Evolutionary conservation across 2,113 vertebrate species (phyloP).

Genomic region (Phaethon lepturus): DNA sequence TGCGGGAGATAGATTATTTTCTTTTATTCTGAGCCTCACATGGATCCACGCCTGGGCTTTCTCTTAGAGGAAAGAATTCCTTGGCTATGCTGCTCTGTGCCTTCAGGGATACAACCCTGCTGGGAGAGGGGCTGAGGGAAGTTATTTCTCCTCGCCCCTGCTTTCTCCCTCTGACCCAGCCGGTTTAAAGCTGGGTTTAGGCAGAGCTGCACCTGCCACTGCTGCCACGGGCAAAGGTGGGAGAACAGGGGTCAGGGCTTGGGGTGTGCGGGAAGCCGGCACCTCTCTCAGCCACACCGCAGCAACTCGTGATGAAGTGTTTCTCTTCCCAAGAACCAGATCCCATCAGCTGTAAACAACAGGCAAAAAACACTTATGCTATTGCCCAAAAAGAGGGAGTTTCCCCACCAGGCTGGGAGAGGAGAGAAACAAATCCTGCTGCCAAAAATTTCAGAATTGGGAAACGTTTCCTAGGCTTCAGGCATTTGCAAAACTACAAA

Average conservation of each 20-base stretch:
- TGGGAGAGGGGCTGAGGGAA: background rate
- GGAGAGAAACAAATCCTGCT: slow-evolving; percentile 23
- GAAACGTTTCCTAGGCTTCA: background rate
- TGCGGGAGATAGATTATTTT: background rate
- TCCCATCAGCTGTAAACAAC: slow-evolving; percentile 40
- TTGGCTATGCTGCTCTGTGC: background rate
- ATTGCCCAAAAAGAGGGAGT: slow-evolving; percentile 11
- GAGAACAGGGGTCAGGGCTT: background rate
- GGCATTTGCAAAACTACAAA: background rate
- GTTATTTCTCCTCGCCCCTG: background rate
- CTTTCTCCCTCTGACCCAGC: background rate
- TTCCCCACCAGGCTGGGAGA: background rate
- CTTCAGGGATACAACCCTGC: background rate
- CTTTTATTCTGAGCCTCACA: background rate
- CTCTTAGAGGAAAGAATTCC: slow-evolving; percentile 48
- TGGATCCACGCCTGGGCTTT: background rate
- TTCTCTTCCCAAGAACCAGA: background rate
- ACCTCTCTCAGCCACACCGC: background rate
- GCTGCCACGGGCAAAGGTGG: background rate
- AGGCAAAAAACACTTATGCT: background rate
- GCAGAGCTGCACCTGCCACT: background rate
- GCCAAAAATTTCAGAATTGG: background rate
- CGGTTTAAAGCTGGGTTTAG: background rate
- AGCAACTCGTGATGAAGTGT: background rate
- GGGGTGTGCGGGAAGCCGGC: rapidly evolving